Conservation (phyloP, 2,113 vertebrate genomes). For the Seriola dumerili region DNA sequence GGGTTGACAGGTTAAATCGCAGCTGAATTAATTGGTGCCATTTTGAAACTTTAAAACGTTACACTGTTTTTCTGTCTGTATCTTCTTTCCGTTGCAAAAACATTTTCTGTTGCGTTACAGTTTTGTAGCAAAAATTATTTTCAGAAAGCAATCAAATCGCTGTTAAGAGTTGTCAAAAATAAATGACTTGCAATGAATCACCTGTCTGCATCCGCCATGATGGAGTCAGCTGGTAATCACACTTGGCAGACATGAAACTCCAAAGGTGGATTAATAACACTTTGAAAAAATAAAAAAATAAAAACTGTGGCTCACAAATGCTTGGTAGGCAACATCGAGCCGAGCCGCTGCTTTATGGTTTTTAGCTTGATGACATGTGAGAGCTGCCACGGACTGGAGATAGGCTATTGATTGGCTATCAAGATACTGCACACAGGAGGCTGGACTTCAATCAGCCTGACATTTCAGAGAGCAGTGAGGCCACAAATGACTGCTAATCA, state of each 20-base stretch:
- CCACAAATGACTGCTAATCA: constrained; percentile 68
- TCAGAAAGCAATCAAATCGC: constrained; percentile 66
- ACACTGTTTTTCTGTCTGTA: neutral
- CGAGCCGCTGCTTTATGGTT: constrained; percentile 60
- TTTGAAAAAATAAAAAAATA: neutral
- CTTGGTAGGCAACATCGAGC: constrained; percentile 52
- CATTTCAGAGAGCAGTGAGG: constrained; percentile 68
- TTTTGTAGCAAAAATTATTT: constrained; percentile 50
- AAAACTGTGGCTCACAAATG: constrained; percentile 29
- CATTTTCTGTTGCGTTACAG: constrained; percentile 24
- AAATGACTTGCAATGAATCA: constrained; percentile 77
- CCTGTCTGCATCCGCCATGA: constrained; percentile 61
- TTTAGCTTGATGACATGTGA: constrained; percentile 67
- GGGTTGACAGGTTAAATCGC: constrained; percentile 1
- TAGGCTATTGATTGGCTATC: constrained; percentile 77
- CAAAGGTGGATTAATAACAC: constrained; percentile 71
- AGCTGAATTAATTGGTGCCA: constrained; percentile 1
- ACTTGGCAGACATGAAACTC: constrained; percentile 62
- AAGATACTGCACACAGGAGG: constrained; percentile 56
- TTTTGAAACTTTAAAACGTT: constrained; percentile 13
- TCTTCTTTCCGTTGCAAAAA: neutral
- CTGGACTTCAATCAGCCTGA: constrained; percentile 71
- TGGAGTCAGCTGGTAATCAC: constrained; percentile 67
- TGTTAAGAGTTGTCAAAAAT: constrained; percentile 75
- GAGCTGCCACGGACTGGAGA: constrained; percentile 58